Conservation (phyloP, 2,113 vertebrate species). For the Osmerus mordax region DNA sequence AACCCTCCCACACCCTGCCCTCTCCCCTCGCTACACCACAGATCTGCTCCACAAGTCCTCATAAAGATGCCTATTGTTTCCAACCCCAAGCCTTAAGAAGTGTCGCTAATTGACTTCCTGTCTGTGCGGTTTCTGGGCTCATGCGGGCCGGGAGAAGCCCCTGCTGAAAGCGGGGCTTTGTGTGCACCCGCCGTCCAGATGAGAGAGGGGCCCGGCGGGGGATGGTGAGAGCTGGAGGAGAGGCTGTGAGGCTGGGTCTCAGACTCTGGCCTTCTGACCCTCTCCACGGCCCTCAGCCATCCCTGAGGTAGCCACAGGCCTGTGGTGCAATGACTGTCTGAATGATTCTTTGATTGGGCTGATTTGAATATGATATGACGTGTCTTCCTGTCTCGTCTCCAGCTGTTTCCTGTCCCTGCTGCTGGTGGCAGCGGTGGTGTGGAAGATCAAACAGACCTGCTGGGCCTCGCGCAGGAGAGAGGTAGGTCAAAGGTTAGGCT, state of each 20-base stretch:
- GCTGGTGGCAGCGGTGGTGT: conserved; percentile 87
- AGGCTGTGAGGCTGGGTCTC: too few species aligned
- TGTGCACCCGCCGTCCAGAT: background rate
- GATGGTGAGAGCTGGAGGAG: too few species aligned
- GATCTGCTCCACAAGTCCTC: background rate
- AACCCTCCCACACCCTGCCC: background rate
- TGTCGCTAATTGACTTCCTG: conserved; percentile 3
- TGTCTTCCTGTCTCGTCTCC: conserved; percentile 24
- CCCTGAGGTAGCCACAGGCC: too few species aligned
- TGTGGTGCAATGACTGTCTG: too few species aligned
- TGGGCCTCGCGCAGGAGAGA: conserved; percentile 64
- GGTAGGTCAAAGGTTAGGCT: conserved; percentile 61
- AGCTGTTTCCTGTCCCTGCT: conserved; percentile 89
- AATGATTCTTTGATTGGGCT: too few species aligned
- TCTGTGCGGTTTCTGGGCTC: background rate
- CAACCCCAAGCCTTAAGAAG: background rate
- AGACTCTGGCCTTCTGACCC: too few species aligned
- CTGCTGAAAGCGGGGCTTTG: background rate
- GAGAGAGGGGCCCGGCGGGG: background rate
- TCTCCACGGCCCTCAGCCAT: too few species aligned
- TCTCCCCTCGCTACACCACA: too few species aligned
- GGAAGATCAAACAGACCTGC: conserved; percentile 74
- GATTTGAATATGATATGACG: too few species aligned
- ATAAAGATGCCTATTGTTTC: background rate
- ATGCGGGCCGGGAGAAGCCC: background rate